Evolutionary conservation across 2,113 vertebrate species (phyloP).

Genomic region (Macrotus californicus): DNA sequence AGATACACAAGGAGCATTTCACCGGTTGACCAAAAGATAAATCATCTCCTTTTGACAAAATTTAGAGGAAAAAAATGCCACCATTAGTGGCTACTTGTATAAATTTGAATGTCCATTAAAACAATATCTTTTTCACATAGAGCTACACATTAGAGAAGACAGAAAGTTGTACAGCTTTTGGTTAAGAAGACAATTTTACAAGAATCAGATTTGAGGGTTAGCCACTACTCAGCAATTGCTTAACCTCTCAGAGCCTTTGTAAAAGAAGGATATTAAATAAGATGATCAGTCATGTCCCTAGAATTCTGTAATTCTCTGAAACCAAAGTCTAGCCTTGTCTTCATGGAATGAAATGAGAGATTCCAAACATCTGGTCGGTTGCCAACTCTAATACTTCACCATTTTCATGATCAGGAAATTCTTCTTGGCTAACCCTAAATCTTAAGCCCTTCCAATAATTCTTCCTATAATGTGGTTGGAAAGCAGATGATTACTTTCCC

Average conservation of each 20-base stretch:
- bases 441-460: slow-evolving; percentile 46
- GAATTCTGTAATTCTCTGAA: slow-evolving; percentile 16
- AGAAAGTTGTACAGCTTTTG: not conserved
- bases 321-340: not conserved
- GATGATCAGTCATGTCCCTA: not conserved
- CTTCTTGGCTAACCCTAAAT: slow-evolving; percentile 33
- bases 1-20: not conserved
- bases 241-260: not conserved
- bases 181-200: not conserved
- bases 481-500: slow-evolving; percentile 47
- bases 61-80: not conserved
- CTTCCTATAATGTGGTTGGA: slow-evolving; percentile 55
- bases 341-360: slow-evolving; percentile 29
- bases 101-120: slow-evolving; percentile 4
- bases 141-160: not conserved
- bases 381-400: slow-evolving; percentile 23
- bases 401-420: slow-evolving; percentile 56
- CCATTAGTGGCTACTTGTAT: not conserved
- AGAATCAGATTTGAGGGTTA: not conserved
- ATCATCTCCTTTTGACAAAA: slow-evolving; percentile 15
- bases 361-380: not conserved
- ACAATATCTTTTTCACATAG: not conserved
- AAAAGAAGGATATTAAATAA: not conserved
- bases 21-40: not conserved
- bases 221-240: not conserved